Evolutionary conservation across 2,113 vertebrate species (phyloP), one percentile per base, ranked within the genome.

Genomic region (Cinclus cinclus): DNA sequence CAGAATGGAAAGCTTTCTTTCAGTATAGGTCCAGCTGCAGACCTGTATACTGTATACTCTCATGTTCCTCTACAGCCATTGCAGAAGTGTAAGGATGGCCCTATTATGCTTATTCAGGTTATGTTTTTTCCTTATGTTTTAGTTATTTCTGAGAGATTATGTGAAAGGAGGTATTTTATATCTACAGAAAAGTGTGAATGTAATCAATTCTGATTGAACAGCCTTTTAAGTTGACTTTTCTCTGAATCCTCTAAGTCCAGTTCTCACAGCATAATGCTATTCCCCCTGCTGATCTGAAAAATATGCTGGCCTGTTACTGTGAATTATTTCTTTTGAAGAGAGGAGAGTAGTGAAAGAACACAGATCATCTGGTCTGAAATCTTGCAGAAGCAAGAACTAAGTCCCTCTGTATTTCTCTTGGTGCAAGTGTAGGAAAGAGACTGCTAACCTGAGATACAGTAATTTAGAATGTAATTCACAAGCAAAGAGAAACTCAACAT

Each of bases 201-300:
- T 82, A 92, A 91, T 92, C 52, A 89, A 49, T 91, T 94, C 70
- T 85, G 78, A 91, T 73, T 82, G 62, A 96, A 87, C 19, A 49
- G 44, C 28, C 56, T 84, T 91, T 74, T 89, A 82, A 92, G 37
- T 7, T 76, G 27, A 23, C 65, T 94, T 87, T 84, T 39, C 65
- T 91, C 64, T 89, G 81, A 84, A 71, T 63, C 69, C 21, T 64
- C 27, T n/a, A 85, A 91, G 65, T 68, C 58, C 31, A 68, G 44
- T 56, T 85, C 74, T 88, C 63, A 60, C 44, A 69, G 44, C 20
- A 33, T 27, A 82, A 56, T 79, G 46, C 15, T 25, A 1, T 74
- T 90, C 67, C 91, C 55, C 64, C 80, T 95, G 60, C 42, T 94
- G 60, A 71, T 82, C 30, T 71, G 46, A 87, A 76, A 87, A 85